A percentile compares a stretch with the other conserved stretches of the same genome.
phyloP scores from a whole-genome alignment of 2,888 invertebrate genomes.

The Hipparchia sbordonii region DNA sequence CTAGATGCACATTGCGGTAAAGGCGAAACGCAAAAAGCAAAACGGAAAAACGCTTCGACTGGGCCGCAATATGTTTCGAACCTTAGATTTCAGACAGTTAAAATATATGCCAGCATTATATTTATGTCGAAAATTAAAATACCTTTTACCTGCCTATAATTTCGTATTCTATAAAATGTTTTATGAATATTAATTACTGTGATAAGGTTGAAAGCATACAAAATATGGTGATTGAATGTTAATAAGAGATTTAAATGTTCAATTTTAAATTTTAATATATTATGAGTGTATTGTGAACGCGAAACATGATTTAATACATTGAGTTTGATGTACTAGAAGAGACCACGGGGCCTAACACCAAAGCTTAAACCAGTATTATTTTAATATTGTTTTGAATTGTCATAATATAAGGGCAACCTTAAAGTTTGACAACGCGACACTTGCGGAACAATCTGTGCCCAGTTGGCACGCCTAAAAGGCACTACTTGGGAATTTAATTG shows the following conservation, averaged over 20 bases:
- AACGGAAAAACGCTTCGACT: no score
- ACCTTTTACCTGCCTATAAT: neutral
- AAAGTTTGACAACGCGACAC: no score
- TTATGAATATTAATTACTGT: constrained; percentile 21
- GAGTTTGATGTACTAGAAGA: neutral
- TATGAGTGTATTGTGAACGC: constrained; percentile 10
- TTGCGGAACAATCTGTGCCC: no score
- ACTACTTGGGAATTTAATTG: no score
- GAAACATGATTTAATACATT: constrained; percentile 10
- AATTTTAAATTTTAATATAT: neutral
- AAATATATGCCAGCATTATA: neutral
- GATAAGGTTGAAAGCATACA: constrained; percentile 17
- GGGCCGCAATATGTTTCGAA: no score
- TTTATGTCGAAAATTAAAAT: neutral
- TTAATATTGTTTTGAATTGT: no score
- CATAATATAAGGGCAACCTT: no score
- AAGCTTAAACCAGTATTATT: neutral
- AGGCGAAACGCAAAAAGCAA: no score
- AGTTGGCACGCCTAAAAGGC: no score
- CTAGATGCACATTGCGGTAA: neutral
- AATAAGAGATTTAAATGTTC: constrained; percentile 8
- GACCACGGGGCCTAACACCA: neutral
- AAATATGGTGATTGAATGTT: constrained; percentile 10
- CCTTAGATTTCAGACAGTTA: no score
- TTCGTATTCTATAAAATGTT: constrained; percentile 3